A percentile compares a stretch with the other conserved stretches of the same genome.
Conservation (phyloP, 2,888 invertebrate genomes). For the Heteropelma amictum region DNA sequence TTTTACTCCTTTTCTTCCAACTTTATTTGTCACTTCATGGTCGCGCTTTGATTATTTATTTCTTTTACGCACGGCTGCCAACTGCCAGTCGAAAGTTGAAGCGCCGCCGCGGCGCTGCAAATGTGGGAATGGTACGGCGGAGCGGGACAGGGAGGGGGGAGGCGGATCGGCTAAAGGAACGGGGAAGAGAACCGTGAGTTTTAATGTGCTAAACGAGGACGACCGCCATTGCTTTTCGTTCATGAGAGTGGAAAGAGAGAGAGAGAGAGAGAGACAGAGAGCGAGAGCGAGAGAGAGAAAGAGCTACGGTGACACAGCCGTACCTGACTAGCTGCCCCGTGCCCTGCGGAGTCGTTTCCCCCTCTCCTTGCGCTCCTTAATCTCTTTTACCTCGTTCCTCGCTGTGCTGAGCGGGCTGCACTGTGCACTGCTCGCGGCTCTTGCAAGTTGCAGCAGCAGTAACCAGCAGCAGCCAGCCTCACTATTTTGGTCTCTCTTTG, state of each 20-base stretch:
- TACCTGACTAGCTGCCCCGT: slow-evolving; percentile 59
- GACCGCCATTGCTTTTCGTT: slow-evolving; percentile 26
- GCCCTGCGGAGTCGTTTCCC: slow-evolving; percentile 44
- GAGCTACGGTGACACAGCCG: slow-evolving; percentile 52
- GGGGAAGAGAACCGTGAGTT: slow-evolving; percentile 55
- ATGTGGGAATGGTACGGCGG: not conserved
- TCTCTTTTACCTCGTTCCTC: slow-evolving; percentile 47
- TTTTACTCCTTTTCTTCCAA: slow-evolving; percentile 57
- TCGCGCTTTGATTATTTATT: slow-evolving; percentile 78
- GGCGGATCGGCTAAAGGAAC: not conserved
- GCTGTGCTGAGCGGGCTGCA: slow-evolving; percentile 21
- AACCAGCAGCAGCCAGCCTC: slow-evolving; percentile 51
- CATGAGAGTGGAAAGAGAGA: slow-evolving; percentile 17
- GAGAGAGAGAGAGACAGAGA: slow-evolving; percentile 39
- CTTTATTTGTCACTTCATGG: slow-evolving; percentile 78
- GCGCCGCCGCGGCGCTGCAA: slow-evolving; percentile 41
- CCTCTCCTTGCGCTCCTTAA: slow-evolving; percentile 10
- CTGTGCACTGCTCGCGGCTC: slow-evolving; percentile 48
- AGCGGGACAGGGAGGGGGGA: not conserved
- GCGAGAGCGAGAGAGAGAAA: slow-evolving; percentile 48
- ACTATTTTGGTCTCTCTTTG: slow-evolving; percentile 61
- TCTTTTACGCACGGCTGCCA: slow-evolving; percentile 76
- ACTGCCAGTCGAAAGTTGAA: slow-evolving; percentile 69
- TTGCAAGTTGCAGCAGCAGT: slow-evolving; percentile 48
- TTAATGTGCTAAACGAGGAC: slow-evolving; percentile 61